Percentiles rank a stretch among this genome's conserved stretches.
Conservation (phyloP, 2,797 vertebrate species). For the Acanthurus leucopareius region DNA sequence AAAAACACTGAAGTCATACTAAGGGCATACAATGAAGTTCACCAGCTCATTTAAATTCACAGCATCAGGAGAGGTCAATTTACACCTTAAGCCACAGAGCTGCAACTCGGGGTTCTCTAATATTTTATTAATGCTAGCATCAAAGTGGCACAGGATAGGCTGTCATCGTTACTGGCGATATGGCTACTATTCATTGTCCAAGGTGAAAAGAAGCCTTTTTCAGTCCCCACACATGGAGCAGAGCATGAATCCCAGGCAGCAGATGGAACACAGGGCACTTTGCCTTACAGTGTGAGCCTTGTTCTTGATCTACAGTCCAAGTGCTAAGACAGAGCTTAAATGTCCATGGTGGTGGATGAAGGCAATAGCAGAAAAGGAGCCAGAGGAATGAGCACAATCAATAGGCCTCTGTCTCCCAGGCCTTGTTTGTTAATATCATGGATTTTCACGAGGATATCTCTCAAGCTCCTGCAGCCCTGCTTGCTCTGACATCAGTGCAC, state of each 20-base stretch:
- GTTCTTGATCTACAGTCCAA: conserved; percentile 49
- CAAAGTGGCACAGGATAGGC: conserved; percentile 18
- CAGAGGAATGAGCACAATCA: conserved; percentile 57
- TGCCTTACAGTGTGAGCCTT: conserved; percentile 19
- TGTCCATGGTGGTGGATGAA: conserved; percentile 31
- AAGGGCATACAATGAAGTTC: not conserved
- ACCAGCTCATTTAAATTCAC: not conserved
- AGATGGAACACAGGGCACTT: conserved; percentile 44
- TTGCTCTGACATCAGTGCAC: conserved; percentile 40
- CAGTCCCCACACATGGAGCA: conserved; percentile 32
- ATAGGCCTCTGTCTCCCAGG: conserved; percentile 42
- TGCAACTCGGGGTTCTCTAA: conserved; percentile 1
- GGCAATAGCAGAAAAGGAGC: conserved; percentile 10
- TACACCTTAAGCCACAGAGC: not conserved
- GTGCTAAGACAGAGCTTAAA: conserved; percentile 46
- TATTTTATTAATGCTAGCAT: conserved; percentile 7
- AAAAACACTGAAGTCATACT: not conserved
- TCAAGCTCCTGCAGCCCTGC: not conserved
- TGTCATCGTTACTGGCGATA: not conserved
- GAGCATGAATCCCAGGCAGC: conserved; percentile 32
- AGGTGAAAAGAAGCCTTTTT: conserved; percentile 35
- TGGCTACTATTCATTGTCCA: conserved; percentile 27
- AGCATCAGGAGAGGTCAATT: not conserved
- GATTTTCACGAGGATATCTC: conserved; percentile 49
- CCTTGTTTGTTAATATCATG: conserved; percentile 64